Conservation (phyloP, 2,113 vertebrate species). For the Tretioscincus oriximinensis region DNA sequence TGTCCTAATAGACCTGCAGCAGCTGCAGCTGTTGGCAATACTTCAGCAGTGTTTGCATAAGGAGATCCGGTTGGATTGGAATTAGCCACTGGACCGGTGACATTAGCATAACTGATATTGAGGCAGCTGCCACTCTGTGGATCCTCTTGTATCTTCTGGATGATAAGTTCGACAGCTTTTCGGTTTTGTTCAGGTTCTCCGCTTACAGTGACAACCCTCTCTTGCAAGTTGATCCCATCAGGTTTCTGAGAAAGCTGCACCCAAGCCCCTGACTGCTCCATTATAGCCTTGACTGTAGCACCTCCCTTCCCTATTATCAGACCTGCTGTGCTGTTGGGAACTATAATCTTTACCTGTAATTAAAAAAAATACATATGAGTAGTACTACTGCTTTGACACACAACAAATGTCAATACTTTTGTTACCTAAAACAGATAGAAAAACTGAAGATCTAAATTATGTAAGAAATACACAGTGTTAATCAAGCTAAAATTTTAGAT, state of each 20-base stretch:
- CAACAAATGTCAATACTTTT: slow-evolving; percentile 69
- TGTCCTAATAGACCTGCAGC: slow-evolving; percentile 87
- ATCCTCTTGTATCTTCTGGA: slow-evolving; percentile 91
- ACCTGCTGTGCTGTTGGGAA: slow-evolving; percentile 90
- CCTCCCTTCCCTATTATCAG: slow-evolving; percentile 90
- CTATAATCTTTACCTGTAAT: slow-evolving; percentile 91
- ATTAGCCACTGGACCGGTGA: slow-evolving; percentile 88
- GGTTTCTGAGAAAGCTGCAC: slow-evolving; percentile 90
- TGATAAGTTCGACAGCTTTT: slow-evolving; percentile 89
- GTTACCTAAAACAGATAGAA: slow-evolving; percentile 75
- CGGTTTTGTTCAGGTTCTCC: slow-evolving; percentile 89
- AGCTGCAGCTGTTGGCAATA: slow-evolving; percentile 85
- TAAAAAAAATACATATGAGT: slow-evolving; percentile 83
- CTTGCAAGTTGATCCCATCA: slow-evolving; percentile 89
- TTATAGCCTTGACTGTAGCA: slow-evolving; percentile 89
- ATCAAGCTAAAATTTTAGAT: slow-evolving; percentile 51
- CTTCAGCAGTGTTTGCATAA: slow-evolving; percentile 90
- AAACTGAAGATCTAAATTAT: slow-evolving; percentile 59
- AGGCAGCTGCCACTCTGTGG: slow-evolving; percentile 89
- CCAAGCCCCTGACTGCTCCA: slow-evolving; percentile 90
- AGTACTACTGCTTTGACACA: slow-evolving; percentile 80
- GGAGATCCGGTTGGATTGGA: slow-evolving; percentile 89
- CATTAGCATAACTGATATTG: slow-evolving; percentile 91
- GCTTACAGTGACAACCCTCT: slow-evolving; percentile 89
- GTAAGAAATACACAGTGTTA: slow-evolving; percentile 44